phyloP scores from a whole-genome alignment of 2,888 invertebrate genomes.

The Eristalinus aeneus region DNA sequence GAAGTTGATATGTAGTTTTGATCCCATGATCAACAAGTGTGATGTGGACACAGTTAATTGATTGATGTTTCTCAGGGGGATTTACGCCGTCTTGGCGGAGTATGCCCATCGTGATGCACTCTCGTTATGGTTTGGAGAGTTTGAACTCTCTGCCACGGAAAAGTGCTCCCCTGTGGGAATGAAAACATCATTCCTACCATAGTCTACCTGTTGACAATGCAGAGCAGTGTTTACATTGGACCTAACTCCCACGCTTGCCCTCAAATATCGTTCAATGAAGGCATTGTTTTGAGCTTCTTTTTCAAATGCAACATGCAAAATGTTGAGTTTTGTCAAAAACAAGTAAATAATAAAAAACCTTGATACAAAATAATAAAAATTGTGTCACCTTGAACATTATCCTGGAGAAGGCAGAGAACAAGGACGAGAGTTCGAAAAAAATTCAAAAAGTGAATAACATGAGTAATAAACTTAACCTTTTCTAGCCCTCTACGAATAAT shows the following conservation, averaged over 20 bases:
- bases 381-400: no score
- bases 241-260: no score
- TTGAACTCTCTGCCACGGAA: background rate
- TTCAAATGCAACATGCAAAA: no score
- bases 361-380: no score
- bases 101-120: background rate
- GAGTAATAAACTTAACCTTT: no score
- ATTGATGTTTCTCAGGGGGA: constrained; percentile 10
- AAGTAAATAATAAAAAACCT: no score
- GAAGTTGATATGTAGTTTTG: background rate
- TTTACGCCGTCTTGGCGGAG: background rate
- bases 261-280: background rate
- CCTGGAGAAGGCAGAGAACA: no score
- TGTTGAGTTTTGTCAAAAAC: no score
- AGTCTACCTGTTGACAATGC: background rate
- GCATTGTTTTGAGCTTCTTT: no score
- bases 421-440: no score
- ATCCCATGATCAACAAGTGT: background rate
- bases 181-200: background rate
- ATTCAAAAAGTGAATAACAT: no score
- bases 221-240: background rate
- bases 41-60: constrained; percentile 11
- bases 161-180: background rate
- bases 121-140: background rate
- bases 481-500: no score